Percentiles rank a stretch among this genome's conserved stretches.
Conservation (phyloP, 2,113 vertebrate species). For the Herpetotheres cachinnans region DNA sequence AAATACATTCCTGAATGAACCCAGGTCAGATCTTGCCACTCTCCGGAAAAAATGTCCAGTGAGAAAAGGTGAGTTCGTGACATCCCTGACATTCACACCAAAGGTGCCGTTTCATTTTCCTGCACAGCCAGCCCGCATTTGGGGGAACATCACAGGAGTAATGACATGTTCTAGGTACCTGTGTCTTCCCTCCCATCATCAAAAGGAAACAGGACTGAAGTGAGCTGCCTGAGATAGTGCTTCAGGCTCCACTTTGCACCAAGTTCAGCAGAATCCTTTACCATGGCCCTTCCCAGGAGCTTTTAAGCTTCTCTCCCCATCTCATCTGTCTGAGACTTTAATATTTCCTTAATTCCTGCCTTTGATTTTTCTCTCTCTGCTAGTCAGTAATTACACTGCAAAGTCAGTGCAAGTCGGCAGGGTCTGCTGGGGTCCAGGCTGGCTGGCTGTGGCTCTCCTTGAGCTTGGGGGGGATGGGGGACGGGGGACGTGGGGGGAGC, state of each 20-base stretch:
- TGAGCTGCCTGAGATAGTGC: neutral
- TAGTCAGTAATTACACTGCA: neutral
- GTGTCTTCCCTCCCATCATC: neutral
- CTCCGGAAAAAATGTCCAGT: rapidly evolving
- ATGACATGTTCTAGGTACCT: neutral
- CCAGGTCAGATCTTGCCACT: neutral
- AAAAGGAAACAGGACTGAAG: neutral
- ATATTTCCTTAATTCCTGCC: neutral
- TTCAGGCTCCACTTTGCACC: neutral
- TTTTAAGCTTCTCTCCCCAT: neutral
- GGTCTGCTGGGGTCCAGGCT: neutral
- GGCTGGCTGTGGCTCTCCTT: neutral
- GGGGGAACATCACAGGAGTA: neutral
- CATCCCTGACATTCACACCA: neutral
- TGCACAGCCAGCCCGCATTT: neutral
- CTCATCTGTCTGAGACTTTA: neutral
- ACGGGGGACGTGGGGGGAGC: rapidly evolving
- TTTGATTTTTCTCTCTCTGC: neutral
- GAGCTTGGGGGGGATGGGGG: rapidly evolving
- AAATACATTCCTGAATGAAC: neutral
- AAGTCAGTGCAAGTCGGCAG: neutral
- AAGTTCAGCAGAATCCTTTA: neutral
- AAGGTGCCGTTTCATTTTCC: neutral
- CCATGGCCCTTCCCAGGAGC: neutral
- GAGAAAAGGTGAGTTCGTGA: neutral